phyloP scores from a whole-genome alignment of 2,797 vertebrate genomes.

The Thamnophis elegans region DNA sequence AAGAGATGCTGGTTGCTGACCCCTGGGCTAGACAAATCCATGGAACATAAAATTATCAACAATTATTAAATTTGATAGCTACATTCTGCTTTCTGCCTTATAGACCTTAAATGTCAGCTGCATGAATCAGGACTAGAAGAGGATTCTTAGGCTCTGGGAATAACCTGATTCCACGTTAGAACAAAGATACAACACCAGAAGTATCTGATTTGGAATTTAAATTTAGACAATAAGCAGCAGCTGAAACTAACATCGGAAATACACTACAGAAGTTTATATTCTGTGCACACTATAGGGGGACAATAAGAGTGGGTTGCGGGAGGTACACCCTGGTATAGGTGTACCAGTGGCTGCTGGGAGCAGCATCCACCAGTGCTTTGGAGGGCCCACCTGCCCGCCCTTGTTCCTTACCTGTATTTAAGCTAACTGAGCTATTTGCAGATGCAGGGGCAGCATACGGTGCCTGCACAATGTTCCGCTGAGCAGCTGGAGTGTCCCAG shows the following conservation, averaged over 20 bases:
- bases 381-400: no score
- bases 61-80: not conserved
- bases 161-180: not conserved
- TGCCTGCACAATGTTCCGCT: no score
- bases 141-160: not conserved
- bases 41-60: not conserved
- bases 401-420: no score
- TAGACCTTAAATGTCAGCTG: not conserved
- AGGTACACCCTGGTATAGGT: no score
- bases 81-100: not conserved
- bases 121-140: not conserved
- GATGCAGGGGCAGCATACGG: no score
- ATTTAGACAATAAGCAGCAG: not conserved
- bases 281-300: not conserved
- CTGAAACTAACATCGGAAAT: not conserved
- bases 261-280: not conserved
- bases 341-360: no score
- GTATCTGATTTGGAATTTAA: not conserved
- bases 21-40: not conserved
- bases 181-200: not conserved
- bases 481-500: no score
- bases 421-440: no score
- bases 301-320: no score
- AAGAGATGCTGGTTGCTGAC: no score
- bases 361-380: no score